Percentiles rank a stretch among this genome's conserved stretches.
These are phyloP conservation scores for Leptatherina wallacei DNA, from an alignment of 2,797 vertebrate genomes.

Conservation along the genomic window DNA sequence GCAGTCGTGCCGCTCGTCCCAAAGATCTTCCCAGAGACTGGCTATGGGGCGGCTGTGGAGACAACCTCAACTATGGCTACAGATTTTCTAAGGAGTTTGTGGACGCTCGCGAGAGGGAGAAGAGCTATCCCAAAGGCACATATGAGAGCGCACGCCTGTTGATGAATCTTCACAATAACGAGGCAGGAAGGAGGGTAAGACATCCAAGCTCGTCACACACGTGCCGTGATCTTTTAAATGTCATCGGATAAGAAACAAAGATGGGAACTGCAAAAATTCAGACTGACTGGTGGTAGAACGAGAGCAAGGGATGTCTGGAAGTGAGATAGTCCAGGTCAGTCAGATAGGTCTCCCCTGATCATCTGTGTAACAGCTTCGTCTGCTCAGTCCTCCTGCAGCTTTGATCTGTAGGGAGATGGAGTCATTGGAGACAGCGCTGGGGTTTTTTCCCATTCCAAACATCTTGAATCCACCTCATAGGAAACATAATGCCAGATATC, in stretches of 20 bases:
- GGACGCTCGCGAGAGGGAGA: conserved; percentile 94
- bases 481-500: conserved; percentile 58
- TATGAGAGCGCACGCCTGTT: conserved; percentile 90
- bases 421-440: conserved; percentile 57
- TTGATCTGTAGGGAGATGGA: conserved; percentile 75
- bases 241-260: conserved; percentile 11
- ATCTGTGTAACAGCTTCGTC: conserved; percentile 77
- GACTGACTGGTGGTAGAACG: conserved; percentile 22
- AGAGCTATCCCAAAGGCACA: conserved; percentile 90
- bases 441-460: conserved; percentile 64
- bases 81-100: conserved; percentile 99
- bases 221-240: neutral
- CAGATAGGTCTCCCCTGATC: conserved; percentile 68
- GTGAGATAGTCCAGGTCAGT: conserved; percentile 60
- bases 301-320: conserved; percentile 15
- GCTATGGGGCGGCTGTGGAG: conserved; percentile 98
- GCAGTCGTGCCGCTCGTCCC: conserved; percentile 92
- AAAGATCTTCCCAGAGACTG: conserved; percentile 96
- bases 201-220: neutral
- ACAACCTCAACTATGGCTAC: conserved; percentile 96
- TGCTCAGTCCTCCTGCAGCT: conserved; percentile 57
- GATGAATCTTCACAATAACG: conserved; percentile 99
- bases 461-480: conserved; percentile 74
- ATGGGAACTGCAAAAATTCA: conserved; percentile 22
- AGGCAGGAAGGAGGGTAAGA: conserved; percentile 94